Percentiles rank a stretch among this genome's conserved stretches.
Evolutionary conservation across 2,797 vertebrate genomes (phyloP).

Genomic region (Tenualosa ilisha): DNA sequence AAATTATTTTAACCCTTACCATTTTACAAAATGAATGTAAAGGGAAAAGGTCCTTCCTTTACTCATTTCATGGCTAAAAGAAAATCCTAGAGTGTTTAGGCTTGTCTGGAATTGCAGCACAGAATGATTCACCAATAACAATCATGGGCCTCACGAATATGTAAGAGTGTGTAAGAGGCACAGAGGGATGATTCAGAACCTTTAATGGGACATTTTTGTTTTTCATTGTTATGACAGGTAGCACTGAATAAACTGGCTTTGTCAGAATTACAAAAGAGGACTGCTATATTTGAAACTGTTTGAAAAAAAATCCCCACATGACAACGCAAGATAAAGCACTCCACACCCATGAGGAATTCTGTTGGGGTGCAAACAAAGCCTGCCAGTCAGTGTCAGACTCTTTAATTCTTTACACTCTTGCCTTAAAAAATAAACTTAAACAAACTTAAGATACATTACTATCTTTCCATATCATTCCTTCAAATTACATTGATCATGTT

Average conservation of each 20-base stretch:
- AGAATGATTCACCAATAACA: neutral
- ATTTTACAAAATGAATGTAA: neutral
- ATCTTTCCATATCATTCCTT: neutral
- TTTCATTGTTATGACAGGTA: constrained; percentile 22
- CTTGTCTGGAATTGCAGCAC: neutral
- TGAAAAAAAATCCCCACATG: constrained; percentile 32
- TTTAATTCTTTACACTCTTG: neutral
- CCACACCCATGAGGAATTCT: constrained; percentile 46
- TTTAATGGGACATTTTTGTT: constrained; percentile 1
- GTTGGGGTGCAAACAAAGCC: constrained; percentile 11
- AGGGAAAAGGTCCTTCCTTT: neutral
- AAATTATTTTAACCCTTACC: neutral
- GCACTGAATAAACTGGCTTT: constrained; percentile 38
- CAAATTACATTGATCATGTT: neutral
- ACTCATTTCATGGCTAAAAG: neutral
- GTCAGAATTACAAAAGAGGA: constrained; percentile 51
- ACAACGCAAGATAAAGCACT: constrained; percentile 12
- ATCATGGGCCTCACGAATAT: neutral
- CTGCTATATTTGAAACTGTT: constrained; percentile 36
- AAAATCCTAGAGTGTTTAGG: neutral
- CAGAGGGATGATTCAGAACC: constrained; percentile 13
- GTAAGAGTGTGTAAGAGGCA: neutral
- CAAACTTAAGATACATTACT: neutral
- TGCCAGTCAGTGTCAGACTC: neutral
- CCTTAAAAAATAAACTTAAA: neutral